phyloP scores from a whole-genome alignment of 2,888 invertebrate genomes.

The Junonia oenone region DNA sequence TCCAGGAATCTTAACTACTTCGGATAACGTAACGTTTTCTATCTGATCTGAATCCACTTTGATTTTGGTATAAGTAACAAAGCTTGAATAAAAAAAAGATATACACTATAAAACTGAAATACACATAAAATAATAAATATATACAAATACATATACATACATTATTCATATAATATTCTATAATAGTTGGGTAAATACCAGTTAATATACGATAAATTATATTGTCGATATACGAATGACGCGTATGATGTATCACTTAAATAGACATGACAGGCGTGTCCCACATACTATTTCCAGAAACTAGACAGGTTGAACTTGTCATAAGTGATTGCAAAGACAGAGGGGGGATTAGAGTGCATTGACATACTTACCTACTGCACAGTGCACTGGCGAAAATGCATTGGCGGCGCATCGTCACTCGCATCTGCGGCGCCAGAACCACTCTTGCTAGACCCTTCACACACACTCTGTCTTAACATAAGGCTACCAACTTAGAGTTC shows the following conservation, averaged over 20 bases:
- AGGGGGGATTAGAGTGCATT: slow-evolving; percentile 73
- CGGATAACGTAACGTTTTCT: background rate
- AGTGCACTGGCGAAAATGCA: slow-evolving; percentile 71
- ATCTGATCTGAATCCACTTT: background rate
- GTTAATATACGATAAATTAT: background rate
- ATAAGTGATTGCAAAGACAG: slow-evolving; percentile 65
- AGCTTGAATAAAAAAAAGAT: too few relatives aligned
- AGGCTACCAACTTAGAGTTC: slow-evolving; percentile 35
- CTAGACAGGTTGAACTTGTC: slow-evolving; percentile 65
- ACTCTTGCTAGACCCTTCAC: slow-evolving; percentile 46
- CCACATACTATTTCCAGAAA: slow-evolving; percentile 31
- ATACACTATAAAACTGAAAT: too few relatives aligned
- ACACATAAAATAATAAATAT: too few relatives aligned
- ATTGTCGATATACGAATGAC: background rate
- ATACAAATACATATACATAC: too few relatives aligned
- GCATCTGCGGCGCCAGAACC: slow-evolving; percentile 56
- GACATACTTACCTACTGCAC: slow-evolving; percentile 76
- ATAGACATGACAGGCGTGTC: slow-evolving; percentile 27
- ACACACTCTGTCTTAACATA: slow-evolving; percentile 29
- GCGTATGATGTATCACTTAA: slow-evolving; percentile 2
- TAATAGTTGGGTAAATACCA: background rate
- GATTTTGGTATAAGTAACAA: too few relatives aligned
- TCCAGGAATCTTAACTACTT: background rate
- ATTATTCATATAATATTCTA: too few relatives aligned
- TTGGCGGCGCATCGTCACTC: slow-evolving; percentile 55